Percentiles rank a stretch among this genome's conserved stretches.
These are phyloP conservation scores for Nannoperca australis DNA, from an alignment of 2,797 vertebrate species.

Conservation along the genomic window DNA sequence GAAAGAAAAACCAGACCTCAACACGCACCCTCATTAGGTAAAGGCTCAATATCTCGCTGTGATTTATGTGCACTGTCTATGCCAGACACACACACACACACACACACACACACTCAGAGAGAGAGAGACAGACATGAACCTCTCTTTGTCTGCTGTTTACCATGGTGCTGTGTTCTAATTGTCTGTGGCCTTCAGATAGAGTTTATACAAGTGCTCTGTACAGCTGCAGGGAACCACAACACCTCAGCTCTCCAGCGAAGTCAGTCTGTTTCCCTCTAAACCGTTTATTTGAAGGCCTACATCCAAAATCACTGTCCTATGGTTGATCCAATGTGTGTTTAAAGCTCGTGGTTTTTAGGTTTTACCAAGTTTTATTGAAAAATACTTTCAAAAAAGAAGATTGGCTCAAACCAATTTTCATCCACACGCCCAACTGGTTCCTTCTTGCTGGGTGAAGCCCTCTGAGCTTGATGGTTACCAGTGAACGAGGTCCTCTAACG, in stretches of 20 bases:
- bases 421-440: neutral
- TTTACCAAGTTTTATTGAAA: neutral
- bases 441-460: neutral
- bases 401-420: neutral
- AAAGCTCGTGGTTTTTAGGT: neutral
- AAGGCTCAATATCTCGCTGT: conserved; percentile 48
- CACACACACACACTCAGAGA: neutral
- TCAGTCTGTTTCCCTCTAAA: neutral
- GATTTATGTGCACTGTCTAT: conserved; percentile 63
- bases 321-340: neutral
- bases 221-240: conserved; percentile 34
- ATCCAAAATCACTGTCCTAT: neutral
- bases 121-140: too few relatives aligned
- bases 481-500: neutral
- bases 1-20: conserved; percentile 47
- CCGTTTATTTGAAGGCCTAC: neutral
- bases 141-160: conserved; percentile 40
- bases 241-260: neutral
- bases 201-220: conserved; percentile 16
- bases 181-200: conserved; percentile 22
- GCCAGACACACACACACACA: conserved; percentile 10
- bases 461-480: neutral
- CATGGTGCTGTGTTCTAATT: conserved; percentile 41
- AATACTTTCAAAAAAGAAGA: neutral
- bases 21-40: conserved; percentile 48